Percentiles rank a stretch among this genome's conserved stretches.
phyloP scores from a whole-genome alignment of 2,888 invertebrate species.

The Pyralis farinalis region DNA sequence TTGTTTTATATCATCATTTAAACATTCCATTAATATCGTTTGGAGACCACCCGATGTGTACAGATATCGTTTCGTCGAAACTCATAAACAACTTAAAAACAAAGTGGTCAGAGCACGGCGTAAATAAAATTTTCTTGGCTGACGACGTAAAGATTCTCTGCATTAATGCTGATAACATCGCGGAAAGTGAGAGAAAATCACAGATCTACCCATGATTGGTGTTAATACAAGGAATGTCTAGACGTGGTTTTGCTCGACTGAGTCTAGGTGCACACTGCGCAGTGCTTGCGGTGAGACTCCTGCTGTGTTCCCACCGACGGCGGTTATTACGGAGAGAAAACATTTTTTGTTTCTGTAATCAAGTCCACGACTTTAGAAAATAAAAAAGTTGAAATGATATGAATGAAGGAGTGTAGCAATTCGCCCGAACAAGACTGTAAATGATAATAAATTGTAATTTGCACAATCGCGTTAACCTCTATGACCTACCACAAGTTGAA shows the following conservation, averaged over 20 bases:
- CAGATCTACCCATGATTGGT: slow-evolving; percentile 47
- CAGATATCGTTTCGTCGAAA: slow-evolving; percentile 30
- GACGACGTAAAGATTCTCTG: slow-evolving; percentile 36
- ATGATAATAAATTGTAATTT: slow-evolving; percentile 28
- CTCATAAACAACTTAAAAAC: slow-evolving; percentile 40
- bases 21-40: slow-evolving; percentile 29
- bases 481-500: slow-evolving; percentile 64
- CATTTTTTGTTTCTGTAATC: slow-evolving; percentile 40
- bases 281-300: slow-evolving; percentile 58
- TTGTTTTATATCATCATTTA: slow-evolving; percentile 26
- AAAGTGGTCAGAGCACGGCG: slow-evolving; percentile 23
- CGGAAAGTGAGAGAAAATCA: slow-evolving; percentile 32
- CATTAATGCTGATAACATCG: slow-evolving; percentile 3
- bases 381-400: slow-evolving; percentile 17
- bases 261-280: slow-evolving; percentile 46
- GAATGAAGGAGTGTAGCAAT: not conserved
- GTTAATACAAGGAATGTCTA: slow-evolving; percentile 61
- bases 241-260: slow-evolving; percentile 68
- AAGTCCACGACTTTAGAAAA: slow-evolving; percentile 34
- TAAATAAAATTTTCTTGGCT: slow-evolving; percentile 35
- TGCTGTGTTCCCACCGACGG: slow-evolving; percentile 67
- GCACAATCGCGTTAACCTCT: slow-evolving; percentile 53
- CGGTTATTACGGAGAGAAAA: slow-evolving; percentile 44
- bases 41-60: slow-evolving; percentile 54
- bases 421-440: slow-evolving; percentile 22